phyloP scores from a whole-genome alignment of 2,797 vertebrate genomes.

The Bryconaethiops microstoma region DNA sequence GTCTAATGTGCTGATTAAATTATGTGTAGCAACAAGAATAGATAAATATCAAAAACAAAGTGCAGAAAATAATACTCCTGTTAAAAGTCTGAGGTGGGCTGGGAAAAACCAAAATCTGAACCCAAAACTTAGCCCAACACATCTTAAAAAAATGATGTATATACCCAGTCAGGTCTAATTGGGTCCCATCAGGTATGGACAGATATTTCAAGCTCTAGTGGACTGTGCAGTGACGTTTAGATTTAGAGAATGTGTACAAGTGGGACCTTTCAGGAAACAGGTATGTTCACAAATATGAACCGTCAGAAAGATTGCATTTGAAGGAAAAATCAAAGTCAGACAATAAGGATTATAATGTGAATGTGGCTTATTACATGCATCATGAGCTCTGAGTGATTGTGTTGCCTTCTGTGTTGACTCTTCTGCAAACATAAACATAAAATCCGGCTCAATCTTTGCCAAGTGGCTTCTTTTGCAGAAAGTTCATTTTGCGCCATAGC shows the following conservation, averaged over 20 bases:
- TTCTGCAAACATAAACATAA: conserved; percentile 17
- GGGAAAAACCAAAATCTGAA: no score
- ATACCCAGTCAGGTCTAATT: no score
- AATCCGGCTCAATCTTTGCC: conserved; percentile 19
- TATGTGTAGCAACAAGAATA: no score
- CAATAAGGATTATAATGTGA: background rate
- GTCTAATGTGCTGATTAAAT: no score
- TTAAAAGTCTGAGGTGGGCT: no score
- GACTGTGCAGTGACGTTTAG: background rate
- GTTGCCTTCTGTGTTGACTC: background rate
- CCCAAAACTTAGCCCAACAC: no score
- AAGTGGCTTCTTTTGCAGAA: conserved; percentile 26
- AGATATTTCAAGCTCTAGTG: background rate
- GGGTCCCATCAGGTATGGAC: no score
- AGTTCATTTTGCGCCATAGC: conserved; percentile 23
- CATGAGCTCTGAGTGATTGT: background rate
- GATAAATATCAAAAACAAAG: no score
- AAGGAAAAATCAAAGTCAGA: background rate
- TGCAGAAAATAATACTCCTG: no score
- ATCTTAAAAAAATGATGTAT: no score
- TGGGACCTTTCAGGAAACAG: background rate
- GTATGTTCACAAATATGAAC: background rate
- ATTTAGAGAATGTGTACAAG: background rate
- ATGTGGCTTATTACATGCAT: background rate
- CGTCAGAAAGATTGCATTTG: background rate